These are phyloP conservation scores for Willowsia nigromaculata DNA, from an alignment of 2,888 invertebrate genomes.

Conservation along the genomic window DNA sequence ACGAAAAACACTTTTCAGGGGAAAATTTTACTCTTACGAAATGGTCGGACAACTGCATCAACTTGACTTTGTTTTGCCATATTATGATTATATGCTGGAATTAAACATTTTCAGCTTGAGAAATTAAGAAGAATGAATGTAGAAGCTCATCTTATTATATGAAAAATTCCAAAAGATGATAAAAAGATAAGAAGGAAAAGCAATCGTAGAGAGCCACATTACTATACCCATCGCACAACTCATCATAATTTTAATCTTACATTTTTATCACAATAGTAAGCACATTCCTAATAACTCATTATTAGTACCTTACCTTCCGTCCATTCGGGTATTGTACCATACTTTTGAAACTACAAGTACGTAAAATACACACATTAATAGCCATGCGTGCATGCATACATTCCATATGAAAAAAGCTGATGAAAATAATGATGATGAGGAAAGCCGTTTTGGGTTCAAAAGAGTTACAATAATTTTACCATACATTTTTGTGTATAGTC, in stretches of 20 bases:
- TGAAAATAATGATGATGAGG: slow-evolving; percentile 22
- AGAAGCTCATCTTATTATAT: not conserved
- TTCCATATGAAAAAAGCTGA: not conserved
- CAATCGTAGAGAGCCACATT: not conserved
- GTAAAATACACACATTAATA: slow-evolving; percentile 16
- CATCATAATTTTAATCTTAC: slow-evolving; percentile 43
- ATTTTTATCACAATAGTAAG: slow-evolving; percentile 60
- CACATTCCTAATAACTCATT: slow-evolving; percentile 67
- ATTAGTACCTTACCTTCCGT: slow-evolving; percentile 33
- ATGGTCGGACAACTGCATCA: not conserved
- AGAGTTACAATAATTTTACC: slow-evolving; percentile 8
- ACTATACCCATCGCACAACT: not conserved
- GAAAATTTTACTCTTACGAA: not conserved
- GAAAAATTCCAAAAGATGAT: not conserved
- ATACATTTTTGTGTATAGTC: not conserved
- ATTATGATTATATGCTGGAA: not conserved
- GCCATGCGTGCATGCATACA: not conserved
- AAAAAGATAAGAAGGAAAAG: not conserved
- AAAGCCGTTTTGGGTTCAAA: slow-evolving; percentile 39
- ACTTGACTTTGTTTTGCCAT: not conserved
- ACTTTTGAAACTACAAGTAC: not conserved
- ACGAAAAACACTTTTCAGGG: not conserved
- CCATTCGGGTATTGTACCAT: slow-evolving; percentile 4
- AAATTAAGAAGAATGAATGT: slow-evolving; percentile 29
- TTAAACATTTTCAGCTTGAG: not conserved